These are phyloP conservation scores for Otis tarda DNA, from an alignment of 2,113 vertebrate species.

Conservation along the genomic window DNA sequence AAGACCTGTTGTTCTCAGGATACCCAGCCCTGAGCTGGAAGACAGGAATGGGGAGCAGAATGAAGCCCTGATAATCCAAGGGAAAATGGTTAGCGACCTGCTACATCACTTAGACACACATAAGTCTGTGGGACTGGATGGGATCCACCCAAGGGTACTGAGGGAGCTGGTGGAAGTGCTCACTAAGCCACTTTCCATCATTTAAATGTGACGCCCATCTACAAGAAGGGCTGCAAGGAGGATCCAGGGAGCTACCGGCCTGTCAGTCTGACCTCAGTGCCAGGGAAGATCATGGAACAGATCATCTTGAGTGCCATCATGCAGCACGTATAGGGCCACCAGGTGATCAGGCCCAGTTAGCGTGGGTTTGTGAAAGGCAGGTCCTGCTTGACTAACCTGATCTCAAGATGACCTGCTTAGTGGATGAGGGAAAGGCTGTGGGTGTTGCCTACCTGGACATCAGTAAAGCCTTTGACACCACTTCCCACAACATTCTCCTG, in stretches of 20 bases:
- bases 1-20: neutral
- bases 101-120: neutral
- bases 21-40: neutral
- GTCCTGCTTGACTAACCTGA: neutral
- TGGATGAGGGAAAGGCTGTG: neutral
- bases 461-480: neutral
- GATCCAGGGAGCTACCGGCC: no score
- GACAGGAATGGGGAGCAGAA: neutral
- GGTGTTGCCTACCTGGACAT: neutral
- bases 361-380: neutral
- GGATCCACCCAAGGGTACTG: neutral
- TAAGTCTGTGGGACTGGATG: neutral
- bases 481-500: neutral
- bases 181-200: neutral
- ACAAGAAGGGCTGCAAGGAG: no score
- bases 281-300: no score
- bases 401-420: neutral
- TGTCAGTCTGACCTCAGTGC: no score
- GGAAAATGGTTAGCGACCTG: neutral
- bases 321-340: no score
- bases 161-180: neutral
- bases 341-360: neutral
- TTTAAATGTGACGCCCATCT: neutral
- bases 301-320: no score
- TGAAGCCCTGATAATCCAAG: neutral